phyloP scores from a whole-genome alignment of 2,113 vertebrate species.

The Hylia prasina region DNA sequence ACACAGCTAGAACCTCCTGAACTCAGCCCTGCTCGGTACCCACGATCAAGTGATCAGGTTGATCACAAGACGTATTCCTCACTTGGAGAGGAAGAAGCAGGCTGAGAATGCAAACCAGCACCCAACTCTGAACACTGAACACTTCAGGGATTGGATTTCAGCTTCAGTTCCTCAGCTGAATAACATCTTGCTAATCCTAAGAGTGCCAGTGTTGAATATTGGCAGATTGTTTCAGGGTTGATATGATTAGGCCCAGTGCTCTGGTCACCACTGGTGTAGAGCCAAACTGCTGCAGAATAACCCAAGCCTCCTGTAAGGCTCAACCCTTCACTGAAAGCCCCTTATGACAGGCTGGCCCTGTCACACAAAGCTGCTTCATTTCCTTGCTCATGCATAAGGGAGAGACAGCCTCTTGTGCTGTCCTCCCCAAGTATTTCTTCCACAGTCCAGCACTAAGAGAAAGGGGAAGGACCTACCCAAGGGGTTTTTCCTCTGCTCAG shows the following conservation, averaged over 20 bases:
- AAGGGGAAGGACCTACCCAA: neutral
- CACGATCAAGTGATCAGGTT: neutral
- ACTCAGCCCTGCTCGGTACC: neutral
- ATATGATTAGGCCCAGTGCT: neutral
- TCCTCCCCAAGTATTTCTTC: neutral
- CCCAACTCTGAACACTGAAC: neutral
- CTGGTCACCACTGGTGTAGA: neutral
- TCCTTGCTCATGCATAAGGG: rapidly evolving
- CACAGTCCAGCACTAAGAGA: rapidly evolving
- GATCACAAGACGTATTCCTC: rapidly evolving
- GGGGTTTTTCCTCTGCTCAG: neutral
- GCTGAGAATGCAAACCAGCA: neutral
- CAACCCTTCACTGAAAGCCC: neutral
- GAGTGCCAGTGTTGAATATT: too few relatives aligned
- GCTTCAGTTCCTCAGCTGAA: neutral
- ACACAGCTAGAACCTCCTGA: neutral
- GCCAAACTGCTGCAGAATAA: neutral
- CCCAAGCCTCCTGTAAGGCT: neutral
- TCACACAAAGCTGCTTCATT: neutral
- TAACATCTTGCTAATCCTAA: neutral
- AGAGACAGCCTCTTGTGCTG: neutral
- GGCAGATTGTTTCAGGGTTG: neutral
- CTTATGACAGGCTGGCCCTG: neutral
- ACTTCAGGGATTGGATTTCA: neutral
- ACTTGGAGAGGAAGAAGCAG: neutral